Conservation (phyloP, 1,140 invertebrate genomes). For the Drosophila dunni region DNA sequence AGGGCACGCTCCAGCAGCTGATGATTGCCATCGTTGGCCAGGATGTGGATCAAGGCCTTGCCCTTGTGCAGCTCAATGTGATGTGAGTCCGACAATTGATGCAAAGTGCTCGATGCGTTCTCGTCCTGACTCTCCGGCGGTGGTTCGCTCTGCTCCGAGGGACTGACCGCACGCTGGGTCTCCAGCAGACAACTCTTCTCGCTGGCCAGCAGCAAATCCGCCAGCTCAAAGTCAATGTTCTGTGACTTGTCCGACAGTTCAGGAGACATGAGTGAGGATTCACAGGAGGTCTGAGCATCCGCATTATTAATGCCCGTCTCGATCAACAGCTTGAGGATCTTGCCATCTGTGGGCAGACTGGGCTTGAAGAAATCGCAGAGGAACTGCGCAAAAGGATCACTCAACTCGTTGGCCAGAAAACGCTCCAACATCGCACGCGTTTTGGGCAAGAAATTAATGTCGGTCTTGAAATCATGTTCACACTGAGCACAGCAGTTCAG, state of each 20-base stretch:
- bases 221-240: constrained; percentile 83
- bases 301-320: constrained; percentile 87
- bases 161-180: constrained; percentile 76
- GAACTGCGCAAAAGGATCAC: constrained; percentile 77
- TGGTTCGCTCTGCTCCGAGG: constrained; percentile 82
- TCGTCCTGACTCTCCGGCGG: constrained; percentile 78
- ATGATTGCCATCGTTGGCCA: constrained; percentile 90
- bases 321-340: constrained; percentile 88
- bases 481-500: constrained; percentile 82
- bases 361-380: constrained; percentile 85
- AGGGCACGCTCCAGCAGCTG: constrained; percentile 88
- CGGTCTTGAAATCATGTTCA: constrained; percentile 80
- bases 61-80: constrained; percentile 87
- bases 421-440: constrained; percentile 76
- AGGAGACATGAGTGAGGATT: constrained; percentile 82
- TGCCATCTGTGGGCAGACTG: constrained; percentile 87
- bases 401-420: constrained; percentile 75
- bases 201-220: constrained; percentile 78
- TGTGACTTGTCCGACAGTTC: constrained; percentile 82
- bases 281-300: constrained; percentile 78
- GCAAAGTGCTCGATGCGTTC: constrained; percentile 75
- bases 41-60: constrained; percentile 90
- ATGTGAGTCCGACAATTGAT: constrained; percentile 81
- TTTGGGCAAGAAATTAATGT: constrained; percentile 77
- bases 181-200: constrained; percentile 80